Base-by-base conservation (phyloP, 1,140 invertebrate species). In the Lepidostoma basale region DNA sequence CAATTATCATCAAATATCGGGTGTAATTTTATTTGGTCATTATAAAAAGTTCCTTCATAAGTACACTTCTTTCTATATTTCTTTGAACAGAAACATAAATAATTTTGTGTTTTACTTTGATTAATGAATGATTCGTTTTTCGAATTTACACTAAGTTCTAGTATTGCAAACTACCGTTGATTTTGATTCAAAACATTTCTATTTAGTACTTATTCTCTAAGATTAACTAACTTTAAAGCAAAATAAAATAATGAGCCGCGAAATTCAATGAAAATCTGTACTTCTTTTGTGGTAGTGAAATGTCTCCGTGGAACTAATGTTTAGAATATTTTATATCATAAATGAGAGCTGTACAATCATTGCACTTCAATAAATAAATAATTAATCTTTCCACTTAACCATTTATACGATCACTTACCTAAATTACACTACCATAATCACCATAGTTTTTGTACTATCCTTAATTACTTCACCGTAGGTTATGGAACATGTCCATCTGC, bases 261-360 rank as follows among this genome's bases (percentile, higher is more conserved):
- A 52, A 66, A 62, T 60, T 33, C 42, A 65, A 66, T 70, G 68
- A 70, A 49, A 70, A 66, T 66, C 63, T 66, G 64, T 70, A 70
- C 30, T 62, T 60, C 42, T 36, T 56, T 58, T 23, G 63, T 70
- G 58, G 59, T 52, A 63, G 25, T 36, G 20, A 39, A 44, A 60
- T 42, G 36, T 70, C n/a, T n/a, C 44, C 54, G 62, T 52, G 33
- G n/a, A 65, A 65, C 1, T 65, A 40, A 65, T 39, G 8, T 39
- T 14, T 63, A 63, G 36, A 44, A 65, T 42, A 45, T 62, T 62
- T 62, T 62, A 42, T 65, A 60, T 70, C 42, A 54, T 20, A 49
- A 65, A 62, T 33, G 65, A 67, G 33, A 62, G 65, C 69, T 68
- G 69, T 71, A 71, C 69, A 71, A 71, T 71, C 69, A 71, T 71